Evolutionary conservation across 2,888 invertebrate genomes (phyloP).

Genomic region (Chaetogeoica ovagalla): DNA sequence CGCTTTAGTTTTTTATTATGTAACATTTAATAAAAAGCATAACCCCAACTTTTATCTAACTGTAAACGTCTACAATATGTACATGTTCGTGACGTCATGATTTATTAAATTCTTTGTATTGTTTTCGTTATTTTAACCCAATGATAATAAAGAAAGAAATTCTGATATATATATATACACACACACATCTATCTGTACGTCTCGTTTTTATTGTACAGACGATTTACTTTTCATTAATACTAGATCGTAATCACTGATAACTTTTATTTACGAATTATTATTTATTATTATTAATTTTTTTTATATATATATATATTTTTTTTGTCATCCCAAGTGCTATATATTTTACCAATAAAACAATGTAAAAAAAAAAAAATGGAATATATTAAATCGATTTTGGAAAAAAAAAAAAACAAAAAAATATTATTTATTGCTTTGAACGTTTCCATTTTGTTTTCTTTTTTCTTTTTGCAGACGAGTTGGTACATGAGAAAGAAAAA

Average conservation of each 20-base stretch:
- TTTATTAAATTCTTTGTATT: conserved; percentile 46
- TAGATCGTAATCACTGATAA: conserved; percentile 53
- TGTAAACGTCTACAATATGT: conserved; percentile 42
- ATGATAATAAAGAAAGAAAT: conserved; percentile 43
- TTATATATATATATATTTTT: conserved; percentile 43
- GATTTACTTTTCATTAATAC: conserved; percentile 50
- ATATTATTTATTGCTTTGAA: conserved; percentile 15
- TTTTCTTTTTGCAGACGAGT: conserved; percentile 63
- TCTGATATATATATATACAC: neutral
- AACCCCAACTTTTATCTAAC: conserved; percentile 40
- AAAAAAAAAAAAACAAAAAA: conserved; percentile 20
- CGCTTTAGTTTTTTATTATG: conserved; percentile 49
- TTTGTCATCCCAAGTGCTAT: conserved; percentile 53
- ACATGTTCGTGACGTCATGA: conserved; percentile 20
- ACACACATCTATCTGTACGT: conserved; percentile 13
- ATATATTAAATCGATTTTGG: conserved; percentile 34
- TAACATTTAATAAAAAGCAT: conserved; percentile 26
- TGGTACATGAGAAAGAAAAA: conserved; percentile 73
- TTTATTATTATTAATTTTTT: conserved; percentile 51
- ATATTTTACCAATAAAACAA: conserved; percentile 50
- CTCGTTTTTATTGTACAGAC: conserved; percentile 49
- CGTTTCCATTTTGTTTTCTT: conserved; percentile 54
- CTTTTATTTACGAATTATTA: conserved; percentile 53
- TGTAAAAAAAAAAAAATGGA: conserved; percentile 32
- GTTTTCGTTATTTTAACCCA: conserved; percentile 36